These are phyloP conservation scores for Motacilla tschutschensis DNA, from an alignment of 2,113 vertebrate genomes.

Conservation along the genomic window DNA sequence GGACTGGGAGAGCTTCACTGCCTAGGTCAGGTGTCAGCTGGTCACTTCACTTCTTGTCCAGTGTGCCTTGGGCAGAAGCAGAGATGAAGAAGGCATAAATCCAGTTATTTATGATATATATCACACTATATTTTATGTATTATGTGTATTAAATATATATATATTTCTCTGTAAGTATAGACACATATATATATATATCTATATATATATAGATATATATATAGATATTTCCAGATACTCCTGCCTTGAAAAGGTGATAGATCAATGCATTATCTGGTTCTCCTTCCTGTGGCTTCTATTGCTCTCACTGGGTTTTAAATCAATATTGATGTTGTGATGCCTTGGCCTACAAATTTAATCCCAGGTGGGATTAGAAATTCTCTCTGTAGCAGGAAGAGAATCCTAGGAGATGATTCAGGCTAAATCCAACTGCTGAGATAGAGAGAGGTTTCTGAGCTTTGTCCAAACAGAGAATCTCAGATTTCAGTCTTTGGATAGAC, in stretches of 20 bases:
- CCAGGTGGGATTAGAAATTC: conserved; percentile 21
- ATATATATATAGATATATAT: no score
- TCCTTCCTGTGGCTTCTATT: neutral
- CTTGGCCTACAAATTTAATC: neutral
- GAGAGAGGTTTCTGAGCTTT: neutral
- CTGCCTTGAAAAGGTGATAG: neutral
- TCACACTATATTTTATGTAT: neutral
- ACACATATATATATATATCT: no score
- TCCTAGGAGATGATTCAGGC: neutral
- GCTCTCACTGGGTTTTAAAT: neutral
- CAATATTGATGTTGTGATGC: neutral
- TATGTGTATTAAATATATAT: neutral
- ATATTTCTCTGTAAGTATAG: neutral
- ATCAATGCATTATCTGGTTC: neutral
- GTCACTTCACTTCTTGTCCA: neutral
- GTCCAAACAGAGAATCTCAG: neutral
- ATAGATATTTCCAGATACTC: neutral
- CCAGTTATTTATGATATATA: neutral
- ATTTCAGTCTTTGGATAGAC: neutral
- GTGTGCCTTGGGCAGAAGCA: neutral
- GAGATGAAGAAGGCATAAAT: neutral
- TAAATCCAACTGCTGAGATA: neutral
- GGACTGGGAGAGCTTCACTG: neutral
- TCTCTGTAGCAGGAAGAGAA: neutral
- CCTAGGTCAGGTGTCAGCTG: neutral